phyloP scores from a whole-genome alignment of 2,888 invertebrate genomes.

The Flexamia atlantica region DNA sequence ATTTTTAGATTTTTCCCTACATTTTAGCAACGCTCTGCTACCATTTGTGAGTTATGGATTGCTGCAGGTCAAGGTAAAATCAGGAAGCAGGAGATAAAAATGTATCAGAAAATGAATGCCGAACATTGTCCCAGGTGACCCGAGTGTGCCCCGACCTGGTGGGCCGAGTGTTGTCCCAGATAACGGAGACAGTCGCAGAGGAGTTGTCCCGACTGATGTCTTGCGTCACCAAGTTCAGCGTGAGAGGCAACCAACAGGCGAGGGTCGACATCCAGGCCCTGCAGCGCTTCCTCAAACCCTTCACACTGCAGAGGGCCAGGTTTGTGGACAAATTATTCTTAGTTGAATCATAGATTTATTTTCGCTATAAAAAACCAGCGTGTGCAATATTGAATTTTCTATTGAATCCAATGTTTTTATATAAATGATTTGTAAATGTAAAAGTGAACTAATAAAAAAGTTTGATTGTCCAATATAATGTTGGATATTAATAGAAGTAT shows the following conservation, averaged over 20 bases:
- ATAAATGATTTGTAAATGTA: background rate
- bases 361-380: background rate
- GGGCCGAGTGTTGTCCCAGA: constrained; percentile 83
- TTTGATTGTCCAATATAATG: no score
- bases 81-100: no score
- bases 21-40: no score
- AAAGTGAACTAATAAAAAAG: no score
- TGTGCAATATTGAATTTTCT: background rate
- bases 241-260: constrained; percentile 87
- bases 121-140: constrained; percentile 76
- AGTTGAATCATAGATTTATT: constrained; percentile 39
- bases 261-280: constrained; percentile 86
- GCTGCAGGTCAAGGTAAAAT: no score
- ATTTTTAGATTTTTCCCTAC: no score
- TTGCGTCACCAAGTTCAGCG: constrained; percentile 83
- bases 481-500: no score
- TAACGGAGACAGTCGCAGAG: constrained; percentile 95
- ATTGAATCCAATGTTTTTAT: no score
- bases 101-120: no score
- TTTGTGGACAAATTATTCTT: constrained; percentile 73
- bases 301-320: constrained; percentile 83
- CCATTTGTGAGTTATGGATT: no score
- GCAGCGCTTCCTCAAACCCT: constrained; percentile 81
- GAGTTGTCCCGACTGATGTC: constrained; percentile 93
- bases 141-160: constrained; percentile 88